Evolutionary conservation across 2,888 invertebrate species (phyloP), one percentile per base, ranked within the genome.

Genomic region (Chironomus tentans): DNA sequence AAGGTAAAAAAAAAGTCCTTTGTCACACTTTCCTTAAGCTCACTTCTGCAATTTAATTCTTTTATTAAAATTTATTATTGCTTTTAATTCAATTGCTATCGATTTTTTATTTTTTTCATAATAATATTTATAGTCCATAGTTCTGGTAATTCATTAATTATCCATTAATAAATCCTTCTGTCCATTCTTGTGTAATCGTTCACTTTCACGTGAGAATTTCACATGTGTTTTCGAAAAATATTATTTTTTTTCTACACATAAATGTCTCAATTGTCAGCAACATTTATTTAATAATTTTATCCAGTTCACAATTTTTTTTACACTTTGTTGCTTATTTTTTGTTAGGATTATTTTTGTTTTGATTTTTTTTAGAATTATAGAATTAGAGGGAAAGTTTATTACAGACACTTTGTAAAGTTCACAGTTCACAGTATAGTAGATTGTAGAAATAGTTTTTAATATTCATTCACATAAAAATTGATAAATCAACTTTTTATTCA

Each of bases 41-140:
- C n/a, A 56, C 38, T 38, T 38, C 38, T 56, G 24, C 6, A 24
- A 4, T 21, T 24, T 21, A n/a, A n/a, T 65, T 65, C 13, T 65
- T 65, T 38, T 38, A 10, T 38, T 65, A 24, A 24, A 65, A 56
- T 24, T 65, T 65, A 24, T 65, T 56, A 65, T 65, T 65, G 65
- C 65, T 65, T 65, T 22, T 65, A 21, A 21, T 22, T 65, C 65
- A 71, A 74, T 74, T 74, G 74, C 74, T 74, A 74, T 74, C 68
- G 74, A 74, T 74, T 74, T 73, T 38, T 65, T 65, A 22, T 62
- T 68, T 68, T 68, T 28, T 68, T 38, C 46, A 38, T 13, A 38
- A 28, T 38, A n/a, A 68, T 46, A 28, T 28, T 46, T 4, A 13
- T 68, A 28, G 18, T 65, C 18, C 62, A 21, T 12, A 65, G 22